These are phyloP conservation scores for Ecliptopera silaceata DNA, from an alignment of 2,888 invertebrate genomes.

Conservation along the genomic window DNA sequence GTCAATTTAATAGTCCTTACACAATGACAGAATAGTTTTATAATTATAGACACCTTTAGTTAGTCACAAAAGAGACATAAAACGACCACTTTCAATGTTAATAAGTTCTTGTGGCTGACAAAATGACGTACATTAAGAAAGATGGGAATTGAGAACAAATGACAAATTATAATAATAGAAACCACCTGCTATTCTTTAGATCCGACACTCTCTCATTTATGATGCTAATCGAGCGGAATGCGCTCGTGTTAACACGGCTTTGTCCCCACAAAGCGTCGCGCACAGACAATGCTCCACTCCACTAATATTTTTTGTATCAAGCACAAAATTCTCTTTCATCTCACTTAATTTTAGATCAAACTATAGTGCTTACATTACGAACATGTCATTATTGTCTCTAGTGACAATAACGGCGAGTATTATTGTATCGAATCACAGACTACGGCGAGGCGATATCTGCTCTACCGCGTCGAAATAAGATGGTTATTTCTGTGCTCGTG, in stretches of 20 bases:
- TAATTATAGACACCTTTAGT: constrained; percentile 49
- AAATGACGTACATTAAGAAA: constrained; percentile 65
- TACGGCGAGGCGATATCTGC: constrained; percentile 40
- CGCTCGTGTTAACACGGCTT: constrained; percentile 73
- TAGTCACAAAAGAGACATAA: constrained; percentile 47
- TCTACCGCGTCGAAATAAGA: constrained; percentile 41
- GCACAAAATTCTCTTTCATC: constrained; percentile 79
- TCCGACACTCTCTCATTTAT: constrained; percentile 82
- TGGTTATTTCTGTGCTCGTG: constrained; percentile 35
- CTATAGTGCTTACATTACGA: constrained; percentile 80
- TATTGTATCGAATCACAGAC: constrained; percentile 47
- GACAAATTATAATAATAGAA: constrained; percentile 80
- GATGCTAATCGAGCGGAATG: constrained; percentile 80
- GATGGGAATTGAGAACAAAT: constrained; percentile 63
- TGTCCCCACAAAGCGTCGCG: constrained; percentile 70
- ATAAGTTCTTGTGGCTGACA: constrained; percentile 57
- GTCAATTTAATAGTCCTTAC: constrained; percentile 36
- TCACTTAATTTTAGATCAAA: constrained; percentile 79
- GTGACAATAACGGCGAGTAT: constrained; percentile 46
- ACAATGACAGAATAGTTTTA: constrained; percentile 34
- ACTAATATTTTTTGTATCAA: constrained; percentile 78
- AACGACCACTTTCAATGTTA: constrained; percentile 52
- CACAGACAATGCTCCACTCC: constrained; percentile 75
- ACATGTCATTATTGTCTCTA: constrained; percentile 78
- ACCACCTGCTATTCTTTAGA: constrained; percentile 83